Percentiles rank a stretch among this genome's conserved stretches.
These are phyloP conservation scores for Macrophya annulata DNA, from an alignment of 2,888 invertebrate genomes.

Conservation along the genomic window DNA sequence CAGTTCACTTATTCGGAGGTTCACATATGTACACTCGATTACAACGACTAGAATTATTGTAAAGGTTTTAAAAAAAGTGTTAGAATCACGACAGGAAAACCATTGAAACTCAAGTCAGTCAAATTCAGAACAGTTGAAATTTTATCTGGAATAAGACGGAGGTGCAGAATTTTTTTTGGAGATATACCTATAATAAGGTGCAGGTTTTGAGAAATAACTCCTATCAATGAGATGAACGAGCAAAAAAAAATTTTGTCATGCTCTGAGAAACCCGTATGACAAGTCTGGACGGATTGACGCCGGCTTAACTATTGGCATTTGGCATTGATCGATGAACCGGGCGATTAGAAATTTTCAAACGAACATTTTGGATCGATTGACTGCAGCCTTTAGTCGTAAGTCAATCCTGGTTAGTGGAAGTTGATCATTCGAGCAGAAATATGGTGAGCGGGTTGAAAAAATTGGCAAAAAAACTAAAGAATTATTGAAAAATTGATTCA, in stretches of 20 bases:
- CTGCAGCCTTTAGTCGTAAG: not conserved
- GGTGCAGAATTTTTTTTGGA: not conserved
- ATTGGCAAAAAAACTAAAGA: not conserved
- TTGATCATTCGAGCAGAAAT: not conserved
- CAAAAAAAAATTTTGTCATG: not conserved
- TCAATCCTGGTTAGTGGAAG: not conserved
- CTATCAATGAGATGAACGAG: not conserved
- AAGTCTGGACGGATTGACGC: not conserved
- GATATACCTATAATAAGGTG: not conserved
- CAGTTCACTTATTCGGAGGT: not conserved
- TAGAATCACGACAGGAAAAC: not conserved
- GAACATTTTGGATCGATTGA: not conserved
- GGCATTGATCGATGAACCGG: slow-evolving; percentile 3
- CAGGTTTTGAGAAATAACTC: not conserved
- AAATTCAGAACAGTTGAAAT: not conserved
- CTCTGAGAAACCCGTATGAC: not conserved
- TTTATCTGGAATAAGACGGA: not conserved
- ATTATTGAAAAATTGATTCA: not conserved
- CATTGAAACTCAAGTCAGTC: not conserved
- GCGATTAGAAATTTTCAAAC: slow-evolving; percentile 23
- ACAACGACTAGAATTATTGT: not conserved
- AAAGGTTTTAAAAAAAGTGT: not conserved
- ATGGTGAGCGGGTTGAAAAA: slow-evolving; percentile 8
- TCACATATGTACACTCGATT: not conserved
- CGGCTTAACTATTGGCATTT: not conserved